phyloP scores from a whole-genome alignment of 2,888 invertebrate genomes.

The Colletes collaris region DNA sequence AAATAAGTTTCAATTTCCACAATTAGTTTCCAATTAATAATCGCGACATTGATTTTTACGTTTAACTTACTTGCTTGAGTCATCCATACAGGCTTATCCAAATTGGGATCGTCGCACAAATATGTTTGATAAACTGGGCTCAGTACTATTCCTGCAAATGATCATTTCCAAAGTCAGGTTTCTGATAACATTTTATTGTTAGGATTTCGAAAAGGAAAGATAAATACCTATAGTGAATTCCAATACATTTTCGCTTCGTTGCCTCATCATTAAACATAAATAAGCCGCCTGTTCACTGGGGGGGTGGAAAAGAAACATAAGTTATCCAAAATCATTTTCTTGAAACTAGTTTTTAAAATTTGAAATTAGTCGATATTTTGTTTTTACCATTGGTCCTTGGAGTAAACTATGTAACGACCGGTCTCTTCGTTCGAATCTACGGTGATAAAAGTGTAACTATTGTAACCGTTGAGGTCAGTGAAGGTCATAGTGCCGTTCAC shows the following conservation, averaged over 20 bases:
- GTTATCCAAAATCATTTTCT: neutral
- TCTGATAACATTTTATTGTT: neutral
- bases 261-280: conserved; percentile 86
- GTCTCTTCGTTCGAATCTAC: conserved; percentile 81
- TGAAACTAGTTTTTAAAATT: no score
- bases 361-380: neutral
- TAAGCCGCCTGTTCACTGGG: conserved; percentile 85
- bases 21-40: no score
- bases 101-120: conserved; percentile 84
- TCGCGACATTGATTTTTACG: neutral
- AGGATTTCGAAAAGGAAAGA: neutral
- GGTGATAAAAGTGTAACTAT: conserved; percentile 83
- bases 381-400: conserved; percentile 83
- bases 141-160: conserved; percentile 76
- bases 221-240: conserved; percentile 83
- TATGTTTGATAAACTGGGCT: conserved; percentile 80
- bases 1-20: neutral
- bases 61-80: conserved; percentile 86
- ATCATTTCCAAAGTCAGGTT: neutral
- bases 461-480: conserved; percentile 83
- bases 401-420: conserved; percentile 83
- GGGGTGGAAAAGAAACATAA: conserved; percentile 51
- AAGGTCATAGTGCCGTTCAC: conserved; percentile 83
- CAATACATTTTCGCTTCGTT: conserved; percentile 85
- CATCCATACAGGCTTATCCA: conserved; percentile 85